Percentiles rank a stretch among this genome's conserved stretches.
These are phyloP conservation scores for Drosophila jambulina DNA, from an alignment of 1,140 invertebrate genomes.

Conservation along the genomic window DNA sequence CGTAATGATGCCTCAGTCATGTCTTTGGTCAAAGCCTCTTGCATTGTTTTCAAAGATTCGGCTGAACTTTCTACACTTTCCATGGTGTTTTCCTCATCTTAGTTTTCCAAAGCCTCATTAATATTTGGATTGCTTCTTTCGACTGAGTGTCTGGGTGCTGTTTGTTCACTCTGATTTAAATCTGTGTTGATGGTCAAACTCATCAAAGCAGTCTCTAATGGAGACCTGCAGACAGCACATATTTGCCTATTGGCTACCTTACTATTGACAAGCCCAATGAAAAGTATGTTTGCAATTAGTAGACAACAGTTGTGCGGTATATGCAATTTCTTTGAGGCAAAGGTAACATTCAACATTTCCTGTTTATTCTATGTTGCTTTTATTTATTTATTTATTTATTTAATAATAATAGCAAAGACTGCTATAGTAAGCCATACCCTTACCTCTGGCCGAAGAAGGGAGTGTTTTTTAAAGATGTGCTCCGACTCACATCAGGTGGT, in stretches of 20 bases:
- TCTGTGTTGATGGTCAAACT: constrained; percentile 1
- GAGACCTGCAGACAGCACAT: not conserved
- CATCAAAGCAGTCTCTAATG: constrained; percentile 10
- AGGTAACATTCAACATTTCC: not conserved
- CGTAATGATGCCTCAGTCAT: not conserved
- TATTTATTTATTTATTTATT: too few species aligned
- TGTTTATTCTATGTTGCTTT: not conserved
- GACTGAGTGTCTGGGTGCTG: not conserved
- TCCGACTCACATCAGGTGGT: too few species aligned
- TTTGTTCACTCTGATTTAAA: constrained; percentile 3
- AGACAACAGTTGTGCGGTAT: not conserved
- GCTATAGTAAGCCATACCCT: too few species aligned
- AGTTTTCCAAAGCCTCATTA: constrained; percentile 1
- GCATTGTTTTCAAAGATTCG: not conserved
- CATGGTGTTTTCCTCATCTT: constrained; percentile 3
- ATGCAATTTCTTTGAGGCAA: constrained; percentile 3
- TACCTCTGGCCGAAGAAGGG: too few species aligned
- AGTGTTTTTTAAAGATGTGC: too few species aligned
- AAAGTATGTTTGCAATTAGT: constrained; percentile 2
- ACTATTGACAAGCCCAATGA: constrained; percentile 5
- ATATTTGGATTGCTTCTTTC: constrained; percentile 3
- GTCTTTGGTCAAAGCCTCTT: constrained; percentile 3
- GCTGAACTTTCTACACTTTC: not conserved
- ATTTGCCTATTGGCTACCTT: not conserved
- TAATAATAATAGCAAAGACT: too few species aligned